phyloP scores from a whole-genome alignment of 2,888 invertebrate genomes.

The Synanthedon myopaeformis region DNA sequence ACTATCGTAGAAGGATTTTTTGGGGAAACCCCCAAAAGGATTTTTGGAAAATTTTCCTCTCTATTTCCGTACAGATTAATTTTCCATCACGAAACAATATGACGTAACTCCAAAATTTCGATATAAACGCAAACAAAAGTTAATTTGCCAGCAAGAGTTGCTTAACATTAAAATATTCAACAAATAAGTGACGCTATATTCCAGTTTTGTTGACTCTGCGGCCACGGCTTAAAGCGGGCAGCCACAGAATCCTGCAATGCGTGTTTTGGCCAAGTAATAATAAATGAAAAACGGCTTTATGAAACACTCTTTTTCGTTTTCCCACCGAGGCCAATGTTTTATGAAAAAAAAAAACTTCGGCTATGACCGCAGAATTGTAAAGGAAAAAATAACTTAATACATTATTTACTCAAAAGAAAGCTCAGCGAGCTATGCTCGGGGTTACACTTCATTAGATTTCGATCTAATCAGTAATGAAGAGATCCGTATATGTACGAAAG shows the following conservation, averaged over 20 bases:
- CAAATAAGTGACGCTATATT: not conserved
- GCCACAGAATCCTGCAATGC: constrained; percentile 22
- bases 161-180: not conserved
- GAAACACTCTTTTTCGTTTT: constrained; percentile 15
- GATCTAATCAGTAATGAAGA: too few species aligned
- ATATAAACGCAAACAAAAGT: not conserved
- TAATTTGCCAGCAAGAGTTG: not conserved
- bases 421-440: too few species aligned
- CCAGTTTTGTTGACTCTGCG: not conserved
- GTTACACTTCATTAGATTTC: too few species aligned
- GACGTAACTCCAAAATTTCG: not conserved
- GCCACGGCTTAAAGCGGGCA: not conserved
- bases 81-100: too few species aligned
- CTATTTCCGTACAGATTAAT: too few species aligned
- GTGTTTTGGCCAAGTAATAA: constrained; percentile 20
- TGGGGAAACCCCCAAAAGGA: too few species aligned
- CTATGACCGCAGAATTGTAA: too few species aligned
- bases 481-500: too few species aligned
- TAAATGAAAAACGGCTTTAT: constrained; percentile 28
- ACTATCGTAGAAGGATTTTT: too few species aligned
- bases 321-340: not conserved
- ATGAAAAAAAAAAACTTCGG: not conserved
- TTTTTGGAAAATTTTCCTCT: too few species aligned
- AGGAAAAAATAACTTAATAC: too few species aligned
- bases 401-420: too few species aligned